Conservation (phyloP, 2,888 invertebrate genomes). For the Escarpia spicata region DNA sequence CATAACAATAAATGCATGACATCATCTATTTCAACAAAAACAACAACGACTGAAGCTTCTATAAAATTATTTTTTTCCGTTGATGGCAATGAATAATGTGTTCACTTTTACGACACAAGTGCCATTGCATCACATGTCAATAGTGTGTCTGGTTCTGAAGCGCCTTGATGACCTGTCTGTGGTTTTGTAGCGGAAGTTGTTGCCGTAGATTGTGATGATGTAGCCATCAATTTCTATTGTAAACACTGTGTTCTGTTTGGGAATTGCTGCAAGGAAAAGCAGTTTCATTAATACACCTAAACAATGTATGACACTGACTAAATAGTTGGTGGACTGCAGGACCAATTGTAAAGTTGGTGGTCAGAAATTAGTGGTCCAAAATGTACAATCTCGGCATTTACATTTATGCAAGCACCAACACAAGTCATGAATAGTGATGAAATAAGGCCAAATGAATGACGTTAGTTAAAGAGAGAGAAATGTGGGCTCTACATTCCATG, state of each 20-base stretch:
- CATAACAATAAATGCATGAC: not conserved
- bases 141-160: constrained; percentile 74
- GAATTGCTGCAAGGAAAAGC: constrained; percentile 73
- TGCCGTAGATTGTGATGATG: constrained; percentile 81
- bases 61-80: not conserved
- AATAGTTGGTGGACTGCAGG: too few relatives aligned
- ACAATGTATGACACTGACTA: not conserved
- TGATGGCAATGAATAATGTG: not conserved
- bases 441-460: too few relatives aligned
- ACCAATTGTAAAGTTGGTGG: too few relatives aligned
- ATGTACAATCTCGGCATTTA: too few relatives aligned
- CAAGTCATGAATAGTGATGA: too few relatives aligned
- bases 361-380: too few relatives aligned
- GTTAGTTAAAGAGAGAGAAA: too few relatives aligned
- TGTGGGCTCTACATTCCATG: too few relatives aligned
- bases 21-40: not conserved
- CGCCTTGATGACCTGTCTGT: constrained; percentile 84
- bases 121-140: constrained; percentile 48
- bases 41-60: not conserved
- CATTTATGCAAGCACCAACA: too few relatives aligned
- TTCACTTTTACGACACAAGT: not conserved
- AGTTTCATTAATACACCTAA: not conserved
- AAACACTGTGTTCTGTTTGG: constrained; percentile 83
- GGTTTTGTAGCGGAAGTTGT: constrained; percentile 80
- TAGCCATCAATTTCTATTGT: constrained; percentile 73